Conservation (phyloP, 1,140 invertebrate species). For the Pemphigus obesinymphae region DNA sequence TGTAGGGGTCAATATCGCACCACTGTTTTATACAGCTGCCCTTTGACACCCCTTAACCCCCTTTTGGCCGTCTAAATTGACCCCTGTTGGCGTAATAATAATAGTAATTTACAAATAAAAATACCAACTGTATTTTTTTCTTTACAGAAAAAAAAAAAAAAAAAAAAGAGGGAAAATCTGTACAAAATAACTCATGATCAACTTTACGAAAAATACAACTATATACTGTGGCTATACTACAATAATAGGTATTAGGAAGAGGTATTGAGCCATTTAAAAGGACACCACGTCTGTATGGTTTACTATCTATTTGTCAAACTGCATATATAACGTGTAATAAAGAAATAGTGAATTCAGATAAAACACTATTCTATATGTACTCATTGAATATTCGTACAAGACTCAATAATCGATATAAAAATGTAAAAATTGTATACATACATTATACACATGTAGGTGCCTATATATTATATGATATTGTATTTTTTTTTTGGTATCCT, state of each 20-base stretch:
- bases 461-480: too few relatives aligned
- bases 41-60: constrained; percentile 39
- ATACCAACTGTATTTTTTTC: constrained; percentile 33
- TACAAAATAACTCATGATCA: neutral
- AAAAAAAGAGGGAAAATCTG: constrained; percentile 28
- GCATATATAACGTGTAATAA: too few relatives aligned
- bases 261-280: neutral
- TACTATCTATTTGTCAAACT: too few relatives aligned
- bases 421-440: too few relatives aligned
- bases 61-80: constrained; percentile 35
- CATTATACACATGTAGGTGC: too few relatives aligned
- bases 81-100: constrained; percentile 35
- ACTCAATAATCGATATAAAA: too few relatives aligned
- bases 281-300: too few relatives aligned
- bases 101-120: constrained; percentile 42
- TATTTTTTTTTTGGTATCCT: too few relatives aligned
- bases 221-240: neutral
- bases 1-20: constrained; percentile 35
- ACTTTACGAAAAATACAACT: neutral
- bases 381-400: too few relatives aligned
- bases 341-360: too few relatives aligned
- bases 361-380: too few relatives aligned
- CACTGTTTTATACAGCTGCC: constrained; percentile 42
- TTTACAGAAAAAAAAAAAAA: neutral
- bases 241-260: neutral